Percentiles rank a stretch among this genome's conserved stretches.
Conservation (phyloP, 2,888 invertebrate species). For the Plagodis pulveraria region DNA sequence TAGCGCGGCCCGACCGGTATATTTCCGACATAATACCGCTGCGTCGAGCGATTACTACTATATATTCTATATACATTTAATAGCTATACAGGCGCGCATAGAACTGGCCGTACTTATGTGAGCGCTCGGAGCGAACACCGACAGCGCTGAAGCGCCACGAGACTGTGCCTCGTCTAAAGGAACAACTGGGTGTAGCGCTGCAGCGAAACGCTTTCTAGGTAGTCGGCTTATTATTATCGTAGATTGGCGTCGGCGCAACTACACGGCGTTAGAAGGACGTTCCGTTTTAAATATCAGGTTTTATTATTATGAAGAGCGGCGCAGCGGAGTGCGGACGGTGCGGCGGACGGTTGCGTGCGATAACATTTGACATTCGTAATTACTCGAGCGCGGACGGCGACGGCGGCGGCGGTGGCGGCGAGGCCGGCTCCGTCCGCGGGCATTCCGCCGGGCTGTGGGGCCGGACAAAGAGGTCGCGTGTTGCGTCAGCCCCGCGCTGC, state of each 20-base stretch:
- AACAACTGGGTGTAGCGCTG: constrained; percentile 61
- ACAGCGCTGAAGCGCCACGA: constrained; percentile 72
- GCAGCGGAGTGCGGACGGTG: constrained; percentile 83
- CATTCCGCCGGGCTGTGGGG: constrained; percentile 70
- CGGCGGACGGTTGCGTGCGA: constrained; percentile 83
- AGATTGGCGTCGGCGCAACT: constrained; percentile 86
- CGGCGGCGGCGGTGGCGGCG: constrained; percentile 56
- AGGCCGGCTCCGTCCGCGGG: constrained; percentile 66
- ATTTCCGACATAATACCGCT: constrained; percentile 86
- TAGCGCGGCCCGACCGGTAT: constrained; percentile 82
- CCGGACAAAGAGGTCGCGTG: constrained; percentile 83
- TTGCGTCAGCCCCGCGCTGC: constrained; percentile 69
- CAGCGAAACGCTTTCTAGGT: constrained; percentile 66
- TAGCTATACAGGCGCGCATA: constrained; percentile 86
- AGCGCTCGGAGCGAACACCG: constrained; percentile 70
- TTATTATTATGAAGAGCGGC: constrained; percentile 85
- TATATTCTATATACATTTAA: constrained; percentile 86
- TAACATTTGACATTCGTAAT: constrained; percentile 86
- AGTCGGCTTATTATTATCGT: constrained; percentile 85
- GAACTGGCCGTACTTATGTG: constrained; percentile 86
- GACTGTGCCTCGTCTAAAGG: constrained; percentile 53
- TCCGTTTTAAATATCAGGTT: constrained; percentile 86
- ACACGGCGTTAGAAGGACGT: constrained; percentile 86
- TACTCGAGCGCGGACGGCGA: constrained; percentile 75
- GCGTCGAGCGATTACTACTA: constrained; percentile 86